Conservation (phyloP, 2,888 invertebrate genomes). For the Byasa hedistus region DNA sequence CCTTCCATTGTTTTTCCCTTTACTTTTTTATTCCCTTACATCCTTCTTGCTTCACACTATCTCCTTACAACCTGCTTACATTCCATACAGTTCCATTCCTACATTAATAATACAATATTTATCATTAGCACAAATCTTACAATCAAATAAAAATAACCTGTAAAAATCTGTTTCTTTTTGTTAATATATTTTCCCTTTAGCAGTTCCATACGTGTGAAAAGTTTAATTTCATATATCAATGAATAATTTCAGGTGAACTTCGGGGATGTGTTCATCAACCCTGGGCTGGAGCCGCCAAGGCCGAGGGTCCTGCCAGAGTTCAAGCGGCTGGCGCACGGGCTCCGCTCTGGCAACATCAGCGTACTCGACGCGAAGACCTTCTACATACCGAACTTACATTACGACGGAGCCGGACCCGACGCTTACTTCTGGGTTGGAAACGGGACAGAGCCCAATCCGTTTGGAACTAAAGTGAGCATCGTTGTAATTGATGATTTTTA, state of each 20-base stretch:
- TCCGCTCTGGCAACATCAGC: conserved; percentile 94
- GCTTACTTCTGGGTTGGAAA: conserved; percentile 98
- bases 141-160: no score
- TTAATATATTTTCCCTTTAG: no score
- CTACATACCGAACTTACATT: conserved; percentile 94
- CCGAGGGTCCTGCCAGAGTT: conserved; percentile 91
- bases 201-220: no score
- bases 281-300: conserved; percentile 87
- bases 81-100: no score
- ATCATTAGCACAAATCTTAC: no score
- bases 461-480: conserved; percentile 83
- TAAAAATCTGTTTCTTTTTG: no score
- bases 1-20: no score
- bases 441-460: conserved; percentile 88
- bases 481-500: no score
- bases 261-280: conserved; percentile 90
- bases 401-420: conserved; percentile 94
- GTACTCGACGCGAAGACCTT: conserved; percentile 95
- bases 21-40: no score
- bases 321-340: conserved; percentile 91
- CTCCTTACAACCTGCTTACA: no score
- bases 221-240: not conserved
- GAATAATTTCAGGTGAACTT: conserved; percentile 87
- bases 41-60: no score
- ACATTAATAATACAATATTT: no score